Base-by-base conservation (phyloP, 2,888 invertebrate species). In the Empis livida region DNA sequence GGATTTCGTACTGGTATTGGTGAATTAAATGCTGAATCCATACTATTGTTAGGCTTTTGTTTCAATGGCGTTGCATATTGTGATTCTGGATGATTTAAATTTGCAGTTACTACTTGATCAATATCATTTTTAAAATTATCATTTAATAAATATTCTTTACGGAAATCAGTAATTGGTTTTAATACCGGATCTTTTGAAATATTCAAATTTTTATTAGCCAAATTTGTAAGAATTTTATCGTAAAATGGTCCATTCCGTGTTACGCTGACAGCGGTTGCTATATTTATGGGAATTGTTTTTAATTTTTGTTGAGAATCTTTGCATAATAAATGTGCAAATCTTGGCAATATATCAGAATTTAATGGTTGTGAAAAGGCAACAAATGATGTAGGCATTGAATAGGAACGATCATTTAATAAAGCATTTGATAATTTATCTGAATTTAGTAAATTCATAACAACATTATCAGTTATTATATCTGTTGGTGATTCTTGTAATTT, bases 221-320 rank as follows among this genome's bases (percentile, higher is more conserved):
- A 59, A 47, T 73, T 67, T 47, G 72, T 73, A 46, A 78, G 63
- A n/a, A 78, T 61, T 57, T 73, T 75, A 49, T 78, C 78, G 53
- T 78, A 78, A 16, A 77, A 67, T 1, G 75, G 73, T 0, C 77
- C 78, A 55, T 77, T 74, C 56, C 72, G 74, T 1, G 77, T 73
- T 1, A 77, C 72, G 58, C 77, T 78, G 49, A 73, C 73, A 43
- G 77, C 73, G 32, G 76, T 68, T 39, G 73, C 73, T 1, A 72
- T 73, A 58, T 77, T 76, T 6, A 78, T 74, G 6, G 67, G 73
- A 73, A 74, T 73, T 2, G 69, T 56, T 50, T 73, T 64, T 1
- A 78, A 66, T 55, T 76, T 77, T 31, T 74, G 71, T 48, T 56
- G 60, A 5, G 43, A 49, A 41, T 38, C 11, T 38, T 48, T 47